A percentile compares a stretch with the other conserved stretches of the same genome.
phyloP scores from a whole-genome alignment of 2,888 invertebrate species.

The Microchrysa polita region DNA sequence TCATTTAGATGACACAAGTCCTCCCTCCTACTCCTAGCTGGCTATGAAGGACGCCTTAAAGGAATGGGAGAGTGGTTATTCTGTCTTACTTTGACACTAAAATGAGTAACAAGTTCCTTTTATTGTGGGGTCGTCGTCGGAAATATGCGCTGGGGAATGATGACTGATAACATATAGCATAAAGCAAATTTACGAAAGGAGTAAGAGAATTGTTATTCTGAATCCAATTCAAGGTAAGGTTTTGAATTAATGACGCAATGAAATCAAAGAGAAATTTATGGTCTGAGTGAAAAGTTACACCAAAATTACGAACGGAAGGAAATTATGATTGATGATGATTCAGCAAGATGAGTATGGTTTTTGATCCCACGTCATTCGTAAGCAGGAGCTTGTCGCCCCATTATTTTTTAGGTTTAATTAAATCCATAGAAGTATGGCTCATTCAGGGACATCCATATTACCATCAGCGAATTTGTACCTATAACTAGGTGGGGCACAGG shows the following conservation, averaged over 20 bases:
- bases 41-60: not conserved
- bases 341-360: constrained; percentile 8
- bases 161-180: constrained; percentile 23
- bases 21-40: not conserved
- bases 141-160: constrained; percentile 30
- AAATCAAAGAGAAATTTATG: constrained; percentile 31
- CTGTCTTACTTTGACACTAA: not conserved
- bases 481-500: no score
- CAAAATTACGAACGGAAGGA: constrained; percentile 18
- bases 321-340: constrained; percentile 44
- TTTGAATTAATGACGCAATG: constrained; percentile 39
- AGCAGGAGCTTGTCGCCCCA: not conserved
- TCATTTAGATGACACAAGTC: constrained; percentile 34
- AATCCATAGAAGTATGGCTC: no score
- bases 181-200: constrained; percentile 7
- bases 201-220: constrained; percentile 16
- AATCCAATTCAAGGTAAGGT: constrained; percentile 37
- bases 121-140: constrained; percentile 24
- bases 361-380: not conserved
- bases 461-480: no score
- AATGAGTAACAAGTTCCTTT: not conserved
- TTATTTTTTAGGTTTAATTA: constrained; percentile 2
- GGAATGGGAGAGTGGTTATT: not conserved
- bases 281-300: constrained; percentile 26
- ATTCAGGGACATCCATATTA: no score